Percentiles rank a stretch among this genome's conserved stretches.
Conservation (phyloP, 1,140 invertebrate genomes). For the Pogonognathellus flavescens region DNA sequence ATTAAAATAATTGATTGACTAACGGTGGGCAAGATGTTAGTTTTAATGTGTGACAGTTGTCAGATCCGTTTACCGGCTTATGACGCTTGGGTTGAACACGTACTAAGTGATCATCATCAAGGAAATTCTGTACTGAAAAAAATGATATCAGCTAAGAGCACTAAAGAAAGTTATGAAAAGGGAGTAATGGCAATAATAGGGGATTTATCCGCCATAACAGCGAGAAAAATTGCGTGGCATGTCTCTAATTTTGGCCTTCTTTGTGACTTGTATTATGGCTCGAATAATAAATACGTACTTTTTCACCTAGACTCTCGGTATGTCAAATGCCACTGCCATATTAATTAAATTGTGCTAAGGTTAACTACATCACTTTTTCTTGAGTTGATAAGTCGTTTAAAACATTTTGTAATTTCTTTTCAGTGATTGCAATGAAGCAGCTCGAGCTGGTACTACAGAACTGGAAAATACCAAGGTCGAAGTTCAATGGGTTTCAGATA, state of each 20-base stretch:
- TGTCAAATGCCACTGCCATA: not conserved
- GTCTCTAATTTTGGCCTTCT: conserved; percentile 19
- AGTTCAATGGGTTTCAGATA: not conserved
- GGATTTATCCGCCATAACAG: not conserved
- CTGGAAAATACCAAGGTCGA: not conserved
- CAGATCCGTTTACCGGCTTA: conserved; percentile 6
- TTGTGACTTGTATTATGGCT: conserved; percentile 5
- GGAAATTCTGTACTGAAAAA: not conserved
- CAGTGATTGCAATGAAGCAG: conserved; percentile 23
- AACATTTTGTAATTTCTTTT: not conserved
- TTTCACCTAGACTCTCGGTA: conserved; percentile 17
- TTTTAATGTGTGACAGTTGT: conserved; percentile 16
- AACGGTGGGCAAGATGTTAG: conserved; percentile 14
- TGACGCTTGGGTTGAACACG: conserved; percentile 15
- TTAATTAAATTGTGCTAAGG: not conserved
- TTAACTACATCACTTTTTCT: too few relatives aligned
- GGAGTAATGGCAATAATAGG: not conserved
- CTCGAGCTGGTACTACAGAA: not conserved
- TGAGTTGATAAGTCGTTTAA: not conserved
- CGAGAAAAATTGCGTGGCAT: conserved; percentile 3
- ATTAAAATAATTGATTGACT: too few relatives aligned
- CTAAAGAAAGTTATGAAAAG: not conserved
- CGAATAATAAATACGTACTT: not conserved
- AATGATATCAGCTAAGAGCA: not conserved
- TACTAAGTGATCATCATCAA: conserved; percentile 23